phyloP scores from a whole-genome alignment of 2,113 vertebrate species.

The Urocolius indicus region DNA sequence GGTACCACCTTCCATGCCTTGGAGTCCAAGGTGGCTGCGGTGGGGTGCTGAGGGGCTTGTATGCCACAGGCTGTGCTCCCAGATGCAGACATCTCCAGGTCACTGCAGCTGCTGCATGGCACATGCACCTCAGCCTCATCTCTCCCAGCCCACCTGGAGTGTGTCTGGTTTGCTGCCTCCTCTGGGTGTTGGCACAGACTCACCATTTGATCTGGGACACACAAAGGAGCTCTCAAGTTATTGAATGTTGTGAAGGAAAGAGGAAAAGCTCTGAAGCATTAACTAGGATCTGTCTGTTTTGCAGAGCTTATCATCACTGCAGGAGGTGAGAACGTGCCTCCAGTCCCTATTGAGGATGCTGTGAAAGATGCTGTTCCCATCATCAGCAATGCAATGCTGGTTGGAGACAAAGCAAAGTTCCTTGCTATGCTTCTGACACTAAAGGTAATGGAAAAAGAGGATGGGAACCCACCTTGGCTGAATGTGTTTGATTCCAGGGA shows the following conservation, averaged over 20 bases:
- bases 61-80: rapidly evolving
- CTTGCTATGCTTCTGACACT: slow-evolving; percentile 89
- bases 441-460: slow-evolving; percentile 78
- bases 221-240: neutral
- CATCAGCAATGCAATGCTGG: slow-evolving; percentile 90
- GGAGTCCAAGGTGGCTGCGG: neutral
- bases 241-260: neutral
- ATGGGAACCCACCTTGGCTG: neutral
- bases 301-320: slow-evolving; percentile 94
- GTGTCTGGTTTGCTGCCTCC: neutral
- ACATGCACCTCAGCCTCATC: rapidly evolving
- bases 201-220: rapidly evolving
- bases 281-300: neutral
- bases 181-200: neutral
- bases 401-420: slow-evolving; percentile 92
- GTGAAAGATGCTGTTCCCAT: slow-evolving; percentile 89
- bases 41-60: neutral
- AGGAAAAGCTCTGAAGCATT: neutral
- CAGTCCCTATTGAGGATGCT: slow-evolving; percentile 86
- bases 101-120: too few relatives aligned
- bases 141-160: neutral
- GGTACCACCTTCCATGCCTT: rapidly evolving
- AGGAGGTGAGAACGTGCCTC: slow-evolving; percentile 89
- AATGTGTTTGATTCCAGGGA: neutral
- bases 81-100: neutral